Evolutionary conservation across 2,888 invertebrate genomes (phyloP), one percentile per base, ranked within the genome.

Genomic region (Apamea anceps): DNA sequence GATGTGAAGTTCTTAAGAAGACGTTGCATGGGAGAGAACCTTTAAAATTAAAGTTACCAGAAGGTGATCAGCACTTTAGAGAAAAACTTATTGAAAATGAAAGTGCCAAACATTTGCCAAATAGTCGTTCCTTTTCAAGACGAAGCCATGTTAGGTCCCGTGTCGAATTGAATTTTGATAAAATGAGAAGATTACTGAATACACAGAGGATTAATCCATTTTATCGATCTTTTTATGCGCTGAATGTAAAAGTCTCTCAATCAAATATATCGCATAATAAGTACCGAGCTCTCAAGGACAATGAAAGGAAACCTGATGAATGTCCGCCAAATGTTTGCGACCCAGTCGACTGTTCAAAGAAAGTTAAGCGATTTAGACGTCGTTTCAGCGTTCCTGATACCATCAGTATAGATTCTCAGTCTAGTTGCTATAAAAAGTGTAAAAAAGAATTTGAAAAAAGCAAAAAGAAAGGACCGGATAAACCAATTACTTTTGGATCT

Each of bases 241-340:
- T 86, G 51, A 84, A 89, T 79, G 72, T 88, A 12, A 75, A 74
- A 57, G 63, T 82, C 0, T 72, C 82, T 25, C 74, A 76, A 37
- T 15, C 73, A 15, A 82, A 66, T 42, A 18, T n/a, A 21, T 15
- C 54, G 13, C 42, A 8, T 42, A 21, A 57, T n/a, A 71, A 72
- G 8, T 37, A n/a, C 4, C 21, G 60, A 25, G 1, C 18, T 21
- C 2, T 71, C 8, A 12, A 76, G 13, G 25, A 62, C 15, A 32
- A 81, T 32, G 71, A 87, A 70, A 82, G 85, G 72, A 87, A 87
- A 54, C 84, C 79, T 32, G 68, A 74, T 32, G 82, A 80, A 75
- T 90, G 89, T 63, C 65, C 80, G 72, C 84, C 90, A n/a, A 82
- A 85, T 51, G 57, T 85, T 71, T 91, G 89, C 76, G 75, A 88